A percentile compares a stretch with the other conserved stretches of the same genome.
phyloP scores from a whole-genome alignment of 1,140 invertebrate species.

The Meloidogyne exigua region DNA sequence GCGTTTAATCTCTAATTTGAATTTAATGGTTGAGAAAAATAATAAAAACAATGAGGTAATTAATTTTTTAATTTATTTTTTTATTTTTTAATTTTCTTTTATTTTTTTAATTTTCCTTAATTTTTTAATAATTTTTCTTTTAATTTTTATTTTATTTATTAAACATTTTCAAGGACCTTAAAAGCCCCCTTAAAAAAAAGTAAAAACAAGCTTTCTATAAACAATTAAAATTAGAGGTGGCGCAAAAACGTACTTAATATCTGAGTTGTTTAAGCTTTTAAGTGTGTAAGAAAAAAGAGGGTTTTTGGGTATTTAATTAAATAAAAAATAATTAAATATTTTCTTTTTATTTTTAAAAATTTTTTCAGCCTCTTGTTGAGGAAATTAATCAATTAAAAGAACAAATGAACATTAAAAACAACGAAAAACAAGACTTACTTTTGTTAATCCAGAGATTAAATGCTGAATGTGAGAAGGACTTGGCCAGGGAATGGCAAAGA shows the following conservation, averaged over 20 bases:
- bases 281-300: no score
- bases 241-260: background rate
- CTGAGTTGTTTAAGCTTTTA: no score
- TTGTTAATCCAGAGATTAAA: slow-evolving; percentile 93
- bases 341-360: background rate
- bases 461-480: slow-evolving; percentile 86
- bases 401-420: slow-evolving; percentile 11
- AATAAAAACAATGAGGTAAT: slow-evolving; percentile 31
- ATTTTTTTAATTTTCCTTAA: background rate
- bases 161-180: background rate
- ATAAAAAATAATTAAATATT: background rate
- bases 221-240: slow-evolving; percentile 4
- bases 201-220: background rate
- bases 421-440: slow-evolving; percentile 69
- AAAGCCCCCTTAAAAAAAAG: background rate
- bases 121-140: background rate
- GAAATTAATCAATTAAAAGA: slow-evolving; percentile 31
- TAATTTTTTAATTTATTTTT: background rate
- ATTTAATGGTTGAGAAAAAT: slow-evolving; percentile 25
- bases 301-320: no score
- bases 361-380: slow-evolving; percentile 24
- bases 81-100: background rate
- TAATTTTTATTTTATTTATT: background rate
- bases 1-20: slow-evolving; percentile 33
- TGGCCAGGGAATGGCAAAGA: slow-evolving; percentile 89